Conservation (phyloP, 2,888 invertebrate species). For the Rhamnusium bicolor region DNA sequence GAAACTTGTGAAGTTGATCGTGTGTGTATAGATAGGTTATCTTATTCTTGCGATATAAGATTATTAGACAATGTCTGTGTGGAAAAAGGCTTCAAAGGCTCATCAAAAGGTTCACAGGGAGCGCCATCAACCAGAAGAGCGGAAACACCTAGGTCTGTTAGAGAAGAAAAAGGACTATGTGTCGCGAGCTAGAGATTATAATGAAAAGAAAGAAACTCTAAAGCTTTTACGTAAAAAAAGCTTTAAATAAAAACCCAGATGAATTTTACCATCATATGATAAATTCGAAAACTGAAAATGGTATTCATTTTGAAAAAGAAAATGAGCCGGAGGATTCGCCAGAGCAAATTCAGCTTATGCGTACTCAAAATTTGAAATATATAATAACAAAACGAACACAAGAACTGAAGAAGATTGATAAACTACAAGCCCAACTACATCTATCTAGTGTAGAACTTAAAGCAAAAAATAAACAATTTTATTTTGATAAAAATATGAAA, state of each 20-base stretch:
- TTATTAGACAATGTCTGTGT: slow-evolving; percentile 83
- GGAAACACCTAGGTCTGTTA: slow-evolving; percentile 85
- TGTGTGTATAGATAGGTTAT: too few relatives aligned
- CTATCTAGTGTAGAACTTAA: slow-evolving; percentile 83
- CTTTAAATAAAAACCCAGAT: slow-evolving; percentile 95
- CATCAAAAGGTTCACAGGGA: slow-evolving; percentile 89
- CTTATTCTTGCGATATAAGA: too few relatives aligned
- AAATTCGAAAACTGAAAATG: slow-evolving; percentile 82
- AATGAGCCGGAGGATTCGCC: slow-evolving; percentile 84
- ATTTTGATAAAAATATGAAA: slow-evolving; percentile 85
- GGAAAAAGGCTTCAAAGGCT: slow-evolving; percentile 90
- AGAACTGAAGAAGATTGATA: slow-evolving; percentile 85
- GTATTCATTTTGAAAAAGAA: slow-evolving; percentile 78
- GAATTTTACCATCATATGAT: slow-evolving; percentile 99
- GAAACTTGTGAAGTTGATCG: too few relatives aligned
- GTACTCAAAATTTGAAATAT: slow-evolving; percentile 93
- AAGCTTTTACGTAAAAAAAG: slow-evolving; percentile 88
- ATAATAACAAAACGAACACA: slow-evolving; percentile 88
- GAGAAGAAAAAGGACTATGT: slow-evolving; percentile 94
- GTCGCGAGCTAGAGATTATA: slow-evolving; percentile 83
- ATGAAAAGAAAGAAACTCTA: slow-evolving; percentile 87
- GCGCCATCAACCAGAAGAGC: slow-evolving; percentile 85
- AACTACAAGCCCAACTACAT: slow-evolving; percentile 85
- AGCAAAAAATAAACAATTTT: slow-evolving; percentile 83
- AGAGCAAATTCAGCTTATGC: slow-evolving; percentile 91